A percentile compares a stretch with the other conserved stretches of the same genome.
phyloP scores from a whole-genome alignment of 37 sponge, comb jelly and placozoan genomes.

The Spongilla lacustris region DNA sequence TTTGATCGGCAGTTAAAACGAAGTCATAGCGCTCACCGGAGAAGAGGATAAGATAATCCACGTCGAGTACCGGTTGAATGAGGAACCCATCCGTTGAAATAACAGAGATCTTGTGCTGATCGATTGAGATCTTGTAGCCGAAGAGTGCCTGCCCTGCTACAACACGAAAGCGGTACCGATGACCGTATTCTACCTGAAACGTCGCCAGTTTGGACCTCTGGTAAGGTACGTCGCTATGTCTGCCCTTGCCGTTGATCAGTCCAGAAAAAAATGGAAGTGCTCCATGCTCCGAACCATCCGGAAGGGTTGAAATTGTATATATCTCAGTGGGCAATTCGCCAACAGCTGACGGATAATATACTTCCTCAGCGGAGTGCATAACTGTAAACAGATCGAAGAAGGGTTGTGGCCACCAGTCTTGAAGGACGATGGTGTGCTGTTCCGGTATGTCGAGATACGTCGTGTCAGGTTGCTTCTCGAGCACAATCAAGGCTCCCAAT shows the following conservation, averaged over 20 bases:
- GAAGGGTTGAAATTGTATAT: too few relatives aligned
- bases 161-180: conserved; percentile 71
- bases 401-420: conserved; percentile 42
- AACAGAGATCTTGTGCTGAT: conserved; percentile 67
- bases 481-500: conserved; percentile 54
- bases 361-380: background rate
- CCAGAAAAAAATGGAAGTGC: conserved; percentile 51
- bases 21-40: conserved; percentile 78
- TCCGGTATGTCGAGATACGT: conserved; percentile 49
- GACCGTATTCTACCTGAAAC: conserved; percentile 39
- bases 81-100: conserved; percentile 64
- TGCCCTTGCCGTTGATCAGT: conserved; percentile 60
- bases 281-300: conserved; percentile 26
- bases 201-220: conserved; percentile 22
- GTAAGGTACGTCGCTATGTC: conserved; percentile 35
- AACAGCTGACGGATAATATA: conserved; percentile 7
- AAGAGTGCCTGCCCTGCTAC: conserved; percentile 59
- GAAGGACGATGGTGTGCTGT: conserved; percentile 28
- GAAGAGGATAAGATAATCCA: conserved; percentile 59
- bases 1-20: conserved; percentile 32
- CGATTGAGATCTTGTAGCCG: too few relatives aligned
- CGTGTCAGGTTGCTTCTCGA: background rate
- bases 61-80: conserved; percentile 39
- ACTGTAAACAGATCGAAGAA: conserved; percentile 28
- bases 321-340: conserved; percentile 24